Conservation (phyloP, 2,797 vertebrate genomes). For the Melanotaenia nigrans region DNA sequence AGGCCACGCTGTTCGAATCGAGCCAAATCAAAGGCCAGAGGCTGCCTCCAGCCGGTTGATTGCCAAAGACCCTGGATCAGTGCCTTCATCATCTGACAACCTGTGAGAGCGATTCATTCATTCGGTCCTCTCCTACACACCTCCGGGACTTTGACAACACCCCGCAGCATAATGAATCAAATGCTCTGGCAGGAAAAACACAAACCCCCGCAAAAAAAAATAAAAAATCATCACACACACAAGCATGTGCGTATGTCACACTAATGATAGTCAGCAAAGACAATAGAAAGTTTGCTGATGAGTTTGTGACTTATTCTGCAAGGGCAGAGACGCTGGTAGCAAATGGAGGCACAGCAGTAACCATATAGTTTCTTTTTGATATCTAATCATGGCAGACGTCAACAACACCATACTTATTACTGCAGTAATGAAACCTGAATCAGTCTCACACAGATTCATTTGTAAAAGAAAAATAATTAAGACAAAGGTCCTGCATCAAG, state of each 20-base stretch:
- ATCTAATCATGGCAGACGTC: slow-evolving; percentile 66
- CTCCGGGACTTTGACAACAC: slow-evolving; percentile 53
- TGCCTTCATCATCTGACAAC: slow-evolving; percentile 51
- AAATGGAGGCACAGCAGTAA: slow-evolving; percentile 29
- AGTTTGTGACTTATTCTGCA: slow-evolving; percentile 31
- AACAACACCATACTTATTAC: slow-evolving; percentile 57
- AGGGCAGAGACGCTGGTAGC: neutral
- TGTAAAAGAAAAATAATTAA: slow-evolving; percentile 74
- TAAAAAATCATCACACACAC: neutral
- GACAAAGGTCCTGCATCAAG: slow-evolving; percentile 71
- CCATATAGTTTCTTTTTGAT: slow-evolving; percentile 18
- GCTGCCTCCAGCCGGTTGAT: slow-evolving; percentile 34
- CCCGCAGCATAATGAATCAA: slow-evolving; percentile 57
- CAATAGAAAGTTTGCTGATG: slow-evolving; percentile 47
- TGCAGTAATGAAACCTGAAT: slow-evolving; percentile 70
- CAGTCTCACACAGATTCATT: slow-evolving; percentile 71
- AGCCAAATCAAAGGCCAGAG: slow-evolving; percentile 47
- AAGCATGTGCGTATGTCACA: neutral
- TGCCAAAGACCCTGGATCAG: slow-evolving; percentile 49
- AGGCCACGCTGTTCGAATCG: neutral
- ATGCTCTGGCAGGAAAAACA: slow-evolving; percentile 31
- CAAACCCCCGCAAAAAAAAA: slow-evolving; percentile 21
- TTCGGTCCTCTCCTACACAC: slow-evolving; percentile 54
- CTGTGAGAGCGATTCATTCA: slow-evolving; percentile 58
- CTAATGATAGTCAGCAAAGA: slow-evolving; percentile 20